Evolutionary conservation across 2,113 vertebrate genomes (phyloP).

Genomic region (Chunga burmeisteri): DNA sequence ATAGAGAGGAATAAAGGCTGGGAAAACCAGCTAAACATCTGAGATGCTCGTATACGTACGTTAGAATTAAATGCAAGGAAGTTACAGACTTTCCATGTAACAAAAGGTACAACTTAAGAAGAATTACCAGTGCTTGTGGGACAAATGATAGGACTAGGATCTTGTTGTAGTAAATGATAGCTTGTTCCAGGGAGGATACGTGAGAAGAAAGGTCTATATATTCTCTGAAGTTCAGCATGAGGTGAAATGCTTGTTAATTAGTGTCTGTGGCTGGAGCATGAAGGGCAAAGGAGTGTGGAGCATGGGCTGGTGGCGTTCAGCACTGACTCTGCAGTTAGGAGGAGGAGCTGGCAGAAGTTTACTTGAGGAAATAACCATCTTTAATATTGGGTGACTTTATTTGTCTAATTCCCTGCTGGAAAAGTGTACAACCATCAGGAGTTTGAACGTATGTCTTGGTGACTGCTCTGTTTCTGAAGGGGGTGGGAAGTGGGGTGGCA

Average conservation of each 20-base stretch:
- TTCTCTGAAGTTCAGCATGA: not conserved
- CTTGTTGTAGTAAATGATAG: not conserved
- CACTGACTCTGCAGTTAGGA: not conserved
- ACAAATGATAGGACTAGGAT: not conserved
- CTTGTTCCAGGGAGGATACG: not conserved
- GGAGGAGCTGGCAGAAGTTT: not conserved
- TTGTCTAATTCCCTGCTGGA: not conserved
- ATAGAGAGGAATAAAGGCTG: not conserved
- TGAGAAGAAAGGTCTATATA: not conserved
- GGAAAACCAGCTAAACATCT: not conserved
- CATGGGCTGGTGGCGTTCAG: not conserved
- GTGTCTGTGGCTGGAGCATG: not conserved
- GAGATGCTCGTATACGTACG: not conserved
- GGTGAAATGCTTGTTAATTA: not conserved
- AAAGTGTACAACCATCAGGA: not conserved
- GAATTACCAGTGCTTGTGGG: not conserved
- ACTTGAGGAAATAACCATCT: not conserved
- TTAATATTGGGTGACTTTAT: not conserved
- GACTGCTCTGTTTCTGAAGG: not conserved
- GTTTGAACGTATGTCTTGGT: not conserved
- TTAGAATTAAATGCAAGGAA: not conserved
- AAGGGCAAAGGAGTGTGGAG: not conserved
- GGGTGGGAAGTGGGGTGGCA: not conserved
- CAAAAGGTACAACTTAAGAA: not conserved
- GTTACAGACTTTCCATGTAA: not conserved